Base-by-base conservation (phyloP, 2,888 invertebrate genomes). In the Ophion slaviceki region DNA sequence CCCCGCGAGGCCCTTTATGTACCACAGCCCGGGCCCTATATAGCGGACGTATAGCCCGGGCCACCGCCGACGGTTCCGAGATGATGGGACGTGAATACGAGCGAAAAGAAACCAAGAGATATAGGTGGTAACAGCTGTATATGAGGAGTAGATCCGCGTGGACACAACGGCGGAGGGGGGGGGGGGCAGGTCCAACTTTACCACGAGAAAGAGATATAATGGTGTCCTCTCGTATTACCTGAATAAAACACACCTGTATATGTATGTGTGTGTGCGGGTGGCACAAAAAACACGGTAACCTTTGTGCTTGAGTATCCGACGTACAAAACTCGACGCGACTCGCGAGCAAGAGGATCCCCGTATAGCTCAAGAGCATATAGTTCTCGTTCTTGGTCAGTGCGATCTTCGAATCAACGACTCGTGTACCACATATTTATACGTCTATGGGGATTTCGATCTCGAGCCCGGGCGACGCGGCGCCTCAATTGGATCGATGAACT, bases 101-200 rank as follows among this genome's bases (percentile, higher is more conserved):
- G 86, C 70, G 61, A 82, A 67, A 61, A 67, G 11, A 28, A 59
- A 77, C 57, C 82, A 36, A 59, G 76, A 77, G 79, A 75, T 47
- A 72, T 78, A 81, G 84, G 78, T 82, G 81, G 82, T 78, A 84
- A 86, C 82, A 86, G 86, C 84, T 85, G 81, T 82, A 80, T 80
- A 80, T 57, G 76, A 82, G 77, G 81, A 85, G 77, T 74, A 80
- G n/a, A 62, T 57, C 81, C 78, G 45, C 20, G 71, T 7, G 53
- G 28, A 40, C 59, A 53, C 10, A 53, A 53, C 14, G 71, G 24
- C 24, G n/a, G n/a, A n/a, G n/a, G 32, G n/a, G 66, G 70, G 11
- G 36, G 7, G 45, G 17, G 20, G 7, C 28, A 8, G 20, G 53
- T 53, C 70, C 62, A 72, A 80, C 80, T 76, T 82, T 67, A 75